Conservation (phyloP, 53 echinoderm and acorn worm species). For the Mesocentrotus franciscanus region DNA sequence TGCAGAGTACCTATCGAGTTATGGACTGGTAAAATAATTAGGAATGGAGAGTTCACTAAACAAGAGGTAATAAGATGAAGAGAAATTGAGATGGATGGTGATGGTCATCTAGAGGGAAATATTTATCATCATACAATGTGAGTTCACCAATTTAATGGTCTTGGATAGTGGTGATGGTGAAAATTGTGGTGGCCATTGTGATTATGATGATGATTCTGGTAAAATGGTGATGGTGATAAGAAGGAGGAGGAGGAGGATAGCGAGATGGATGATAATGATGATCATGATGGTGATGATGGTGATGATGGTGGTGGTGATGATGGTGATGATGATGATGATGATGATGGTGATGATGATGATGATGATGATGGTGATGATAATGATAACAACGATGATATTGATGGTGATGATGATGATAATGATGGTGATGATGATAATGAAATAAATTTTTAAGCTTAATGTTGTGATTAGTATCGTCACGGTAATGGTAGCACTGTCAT, state of each 20-base stretch:
- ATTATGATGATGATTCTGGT: no score
- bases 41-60: neutral
- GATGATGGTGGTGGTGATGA: neutral
- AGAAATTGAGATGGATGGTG: neutral
- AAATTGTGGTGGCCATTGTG: neutral
- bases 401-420: neutral
- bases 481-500: no score
- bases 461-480: no score
- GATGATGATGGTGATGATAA: neutral
- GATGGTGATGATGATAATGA: neutral
- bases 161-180: neutral
- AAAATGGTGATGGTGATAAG: no score
- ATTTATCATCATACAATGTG: neutral
- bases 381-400: neutral
- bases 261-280: neutral
- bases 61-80: neutral
- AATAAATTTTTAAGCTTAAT: no score
- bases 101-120: neutral
- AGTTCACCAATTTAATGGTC: neutral
- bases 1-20: neutral
- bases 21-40: conserved; percentile 26
- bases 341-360: neutral
- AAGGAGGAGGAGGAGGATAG: no score
- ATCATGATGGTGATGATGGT: neutral
- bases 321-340: neutral